phyloP scores from a whole-genome alignment of 2,888 invertebrate genomes.

The Bibio marci region DNA sequence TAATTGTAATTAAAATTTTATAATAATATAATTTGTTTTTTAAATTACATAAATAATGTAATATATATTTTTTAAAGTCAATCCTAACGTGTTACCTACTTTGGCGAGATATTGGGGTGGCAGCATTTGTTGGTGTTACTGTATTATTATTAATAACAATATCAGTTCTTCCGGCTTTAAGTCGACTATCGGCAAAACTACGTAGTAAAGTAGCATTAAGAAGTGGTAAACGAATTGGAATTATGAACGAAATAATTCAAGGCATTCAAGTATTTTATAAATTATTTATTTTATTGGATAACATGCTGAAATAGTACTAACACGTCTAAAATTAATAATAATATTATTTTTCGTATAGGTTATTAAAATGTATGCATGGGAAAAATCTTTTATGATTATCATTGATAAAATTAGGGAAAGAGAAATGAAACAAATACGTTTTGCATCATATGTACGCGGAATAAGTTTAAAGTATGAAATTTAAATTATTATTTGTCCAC shows the following conservation, averaged over 20 bases:
- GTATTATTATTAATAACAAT: conserved; percentile 61
- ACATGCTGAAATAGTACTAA: too few relatives aligned
- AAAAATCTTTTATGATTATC: conserved; percentile 73
- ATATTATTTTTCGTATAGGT: too few relatives aligned
- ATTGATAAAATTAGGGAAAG: conserved; percentile 57
- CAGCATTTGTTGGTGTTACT: conserved; percentile 59
- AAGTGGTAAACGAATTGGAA: conserved; percentile 77
- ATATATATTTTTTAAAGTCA: conserved; percentile 10
- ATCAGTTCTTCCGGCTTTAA: conserved; percentile 52
- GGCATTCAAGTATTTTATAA: conserved; percentile 93
- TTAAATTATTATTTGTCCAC: too few relatives aligned
- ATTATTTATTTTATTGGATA: too few relatives aligned
- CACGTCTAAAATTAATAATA: too few relatives aligned
- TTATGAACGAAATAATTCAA: conserved; percentile 88
- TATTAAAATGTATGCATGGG: conserved; percentile 96
- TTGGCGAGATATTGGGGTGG: conserved; percentile 54
- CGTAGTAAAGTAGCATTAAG: conserved; percentile 65
- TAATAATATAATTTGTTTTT: too few relatives aligned
- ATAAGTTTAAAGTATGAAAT: conserved; percentile 45
- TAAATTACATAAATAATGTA: too few relatives aligned
- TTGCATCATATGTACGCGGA: conserved; percentile 46
- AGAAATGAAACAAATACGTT: conserved; percentile 42
- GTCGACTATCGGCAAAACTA: conserved; percentile 24
- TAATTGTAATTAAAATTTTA: too few relatives aligned
- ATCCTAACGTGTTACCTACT: conserved; percentile 54